phyloP scores from a whole-genome alignment of 2,113 vertebrate genomes.

The Dromaius novaehollandiae region DNA sequence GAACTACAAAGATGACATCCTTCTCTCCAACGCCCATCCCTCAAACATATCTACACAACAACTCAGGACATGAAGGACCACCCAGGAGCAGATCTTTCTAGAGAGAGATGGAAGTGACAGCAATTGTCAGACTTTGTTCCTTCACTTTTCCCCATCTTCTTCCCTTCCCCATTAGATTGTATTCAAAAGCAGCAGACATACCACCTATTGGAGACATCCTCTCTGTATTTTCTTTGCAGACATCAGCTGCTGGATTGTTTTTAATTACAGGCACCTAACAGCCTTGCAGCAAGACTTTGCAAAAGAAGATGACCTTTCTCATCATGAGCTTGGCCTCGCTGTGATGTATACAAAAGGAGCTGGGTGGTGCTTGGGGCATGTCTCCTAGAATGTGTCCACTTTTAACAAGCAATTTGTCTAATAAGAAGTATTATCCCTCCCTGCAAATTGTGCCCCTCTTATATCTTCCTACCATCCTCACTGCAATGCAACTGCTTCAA shows the following conservation, averaged over 20 bases:
- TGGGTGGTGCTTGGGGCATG: background rate
- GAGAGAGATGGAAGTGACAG: background rate
- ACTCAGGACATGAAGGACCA: background rate
- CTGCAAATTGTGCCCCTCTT: background rate
- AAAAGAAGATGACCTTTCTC: background rate
- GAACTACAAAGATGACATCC: conserved; percentile 36
- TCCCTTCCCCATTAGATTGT: background rate
- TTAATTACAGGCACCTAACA: background rate
- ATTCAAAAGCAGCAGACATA: background rate
- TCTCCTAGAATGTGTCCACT: background rate
- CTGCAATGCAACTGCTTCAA: background rate
- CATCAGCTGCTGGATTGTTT: background rate
- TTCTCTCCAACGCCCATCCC: background rate
- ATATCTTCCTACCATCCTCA: background rate
- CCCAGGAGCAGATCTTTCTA: background rate
- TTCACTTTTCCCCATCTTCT: background rate
- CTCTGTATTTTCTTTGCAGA: background rate
- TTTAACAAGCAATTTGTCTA: background rate
- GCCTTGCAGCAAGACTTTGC: background rate
- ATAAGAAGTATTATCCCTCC: background rate
- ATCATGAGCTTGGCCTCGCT: background rate
- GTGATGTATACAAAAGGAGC: background rate
- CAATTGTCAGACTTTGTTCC: background rate
- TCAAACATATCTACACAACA: background rate
- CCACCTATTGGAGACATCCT: background rate